Conservation (phyloP, 2,888 invertebrate species). For the Mellilla xanthometata region DNA sequence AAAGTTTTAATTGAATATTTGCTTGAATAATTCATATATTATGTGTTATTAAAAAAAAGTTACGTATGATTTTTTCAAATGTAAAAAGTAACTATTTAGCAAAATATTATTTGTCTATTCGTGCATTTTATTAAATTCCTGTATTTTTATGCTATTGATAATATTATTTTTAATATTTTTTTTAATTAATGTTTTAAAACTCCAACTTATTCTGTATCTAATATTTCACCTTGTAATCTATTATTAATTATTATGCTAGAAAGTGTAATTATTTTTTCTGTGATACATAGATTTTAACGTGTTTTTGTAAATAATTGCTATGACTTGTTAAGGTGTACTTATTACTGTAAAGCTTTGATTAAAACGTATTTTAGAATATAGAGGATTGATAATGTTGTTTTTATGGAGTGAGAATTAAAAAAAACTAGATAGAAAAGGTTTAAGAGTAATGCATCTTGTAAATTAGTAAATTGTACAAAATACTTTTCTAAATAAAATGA, state of each 20-base stretch:
- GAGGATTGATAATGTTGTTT: slow-evolving; percentile 36
- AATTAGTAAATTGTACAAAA: slow-evolving; percentile 76
- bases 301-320: slow-evolving; percentile 70
- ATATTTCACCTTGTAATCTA: slow-evolving; percentile 44
- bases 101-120: too few relatives aligned
- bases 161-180: too few relatives aligned
- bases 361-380: slow-evolving; percentile 42
- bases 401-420: slow-evolving; percentile 56
- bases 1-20: too few relatives aligned
- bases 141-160: too few relatives aligned
- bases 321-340: slow-evolving; percentile 55
- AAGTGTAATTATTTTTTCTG: slow-evolving; percentile 80
- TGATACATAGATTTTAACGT: slow-evolving; percentile 78
- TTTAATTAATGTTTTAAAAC: too few relatives aligned
- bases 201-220: slow-evolving; percentile 5
- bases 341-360: slow-evolving; percentile 63
- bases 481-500: slow-evolving; percentile 80
- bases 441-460: slow-evolving; percentile 41
- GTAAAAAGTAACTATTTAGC: too few relatives aligned
- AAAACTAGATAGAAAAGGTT: slow-evolving; percentile 34
- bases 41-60: too few relatives aligned
- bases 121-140: too few relatives aligned
- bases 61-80: too few relatives aligned
- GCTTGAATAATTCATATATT: too few relatives aligned
- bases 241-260: slow-evolving; percentile 56